phyloP scores from a whole-genome alignment of 2,113 vertebrate species.

The Upupa epops region DNA sequence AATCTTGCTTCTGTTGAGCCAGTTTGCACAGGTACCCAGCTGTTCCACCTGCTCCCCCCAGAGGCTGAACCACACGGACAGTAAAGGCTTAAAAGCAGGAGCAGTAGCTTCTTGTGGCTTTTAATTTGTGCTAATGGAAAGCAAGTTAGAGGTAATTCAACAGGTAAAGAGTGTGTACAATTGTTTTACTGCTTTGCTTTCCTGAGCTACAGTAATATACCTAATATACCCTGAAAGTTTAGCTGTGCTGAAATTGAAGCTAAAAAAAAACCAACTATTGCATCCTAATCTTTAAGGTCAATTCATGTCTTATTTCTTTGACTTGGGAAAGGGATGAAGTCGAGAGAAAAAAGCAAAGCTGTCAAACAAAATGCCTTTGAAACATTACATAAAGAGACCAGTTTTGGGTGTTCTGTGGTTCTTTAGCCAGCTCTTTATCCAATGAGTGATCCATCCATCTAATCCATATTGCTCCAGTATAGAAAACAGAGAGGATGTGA shows the following conservation, averaged over 20 bases:
- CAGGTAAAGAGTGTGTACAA: neutral
- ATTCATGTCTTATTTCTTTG: neutral
- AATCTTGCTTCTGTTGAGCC: neutral
- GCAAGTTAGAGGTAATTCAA: neutral
- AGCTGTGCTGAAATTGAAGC: neutral
- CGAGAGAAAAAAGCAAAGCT: neutral
- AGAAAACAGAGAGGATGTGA: no score
- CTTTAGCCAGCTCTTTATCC: no score
- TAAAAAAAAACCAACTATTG: neutral
- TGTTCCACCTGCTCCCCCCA: neutral
- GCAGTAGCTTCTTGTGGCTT: neutral
- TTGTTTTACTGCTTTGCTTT: neutral
- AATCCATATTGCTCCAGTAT: no score
- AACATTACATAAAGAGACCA: neutral
- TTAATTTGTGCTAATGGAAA: neutral
- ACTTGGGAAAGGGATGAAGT: neutral
- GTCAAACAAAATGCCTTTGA: neutral
- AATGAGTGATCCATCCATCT: no score
- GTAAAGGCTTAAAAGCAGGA: neutral
- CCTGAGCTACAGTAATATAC: neutral
- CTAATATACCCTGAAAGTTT: neutral
- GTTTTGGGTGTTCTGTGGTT: neutral
- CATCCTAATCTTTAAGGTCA: neutral
- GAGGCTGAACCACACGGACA: neutral
- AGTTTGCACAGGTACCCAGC: neutral